Conservation (phyloP, 2,113 vertebrate species). For the Stictonetta naevosa region DNA sequence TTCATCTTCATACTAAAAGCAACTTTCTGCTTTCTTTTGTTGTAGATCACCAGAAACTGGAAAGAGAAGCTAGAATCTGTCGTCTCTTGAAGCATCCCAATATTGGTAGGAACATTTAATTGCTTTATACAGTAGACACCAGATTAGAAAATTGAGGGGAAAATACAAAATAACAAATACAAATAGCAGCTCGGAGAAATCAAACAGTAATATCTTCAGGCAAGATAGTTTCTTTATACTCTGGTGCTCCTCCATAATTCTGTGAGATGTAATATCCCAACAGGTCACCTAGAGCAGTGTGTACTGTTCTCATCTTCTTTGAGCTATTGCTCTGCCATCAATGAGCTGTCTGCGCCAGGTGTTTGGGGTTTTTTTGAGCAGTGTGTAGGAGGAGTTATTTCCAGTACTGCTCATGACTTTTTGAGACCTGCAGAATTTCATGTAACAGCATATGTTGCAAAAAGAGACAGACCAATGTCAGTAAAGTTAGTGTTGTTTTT, state of each 20-base stretch:
- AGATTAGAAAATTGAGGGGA: not conserved
- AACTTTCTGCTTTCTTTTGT: not conserved
- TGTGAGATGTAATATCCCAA: not conserved
- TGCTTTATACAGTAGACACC: not conserved
- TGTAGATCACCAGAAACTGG: conserved; percentile 94
- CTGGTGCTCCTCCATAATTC: not conserved
- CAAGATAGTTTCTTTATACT: not conserved
- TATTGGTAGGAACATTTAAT: conserved; percentile 82
- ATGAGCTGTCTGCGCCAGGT: not conserved
- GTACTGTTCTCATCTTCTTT: not conserved
- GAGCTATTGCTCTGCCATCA: not conserved
- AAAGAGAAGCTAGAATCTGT: conserved; percentile 94
- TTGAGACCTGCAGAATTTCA: not conserved
- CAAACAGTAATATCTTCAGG: not conserved
- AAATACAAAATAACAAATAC: not conserved
- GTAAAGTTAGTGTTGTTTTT: not conserved
- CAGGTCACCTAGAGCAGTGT: not conserved
- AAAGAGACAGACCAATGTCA: not conserved
- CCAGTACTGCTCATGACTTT: not conserved
- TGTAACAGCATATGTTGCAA: not conserved
- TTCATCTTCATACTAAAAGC: not conserved
- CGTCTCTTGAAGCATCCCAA: conserved; percentile 92
- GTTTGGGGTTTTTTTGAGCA: not conserved
- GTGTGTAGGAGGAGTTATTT: conserved; percentile 18
- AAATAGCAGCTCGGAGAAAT: not conserved